A percentile compares a stretch with the other conserved stretches of the same genome.
phyloP scores from a whole-genome alignment of 2,797 vertebrate species.

The Lithobates sylvaticus region DNA sequence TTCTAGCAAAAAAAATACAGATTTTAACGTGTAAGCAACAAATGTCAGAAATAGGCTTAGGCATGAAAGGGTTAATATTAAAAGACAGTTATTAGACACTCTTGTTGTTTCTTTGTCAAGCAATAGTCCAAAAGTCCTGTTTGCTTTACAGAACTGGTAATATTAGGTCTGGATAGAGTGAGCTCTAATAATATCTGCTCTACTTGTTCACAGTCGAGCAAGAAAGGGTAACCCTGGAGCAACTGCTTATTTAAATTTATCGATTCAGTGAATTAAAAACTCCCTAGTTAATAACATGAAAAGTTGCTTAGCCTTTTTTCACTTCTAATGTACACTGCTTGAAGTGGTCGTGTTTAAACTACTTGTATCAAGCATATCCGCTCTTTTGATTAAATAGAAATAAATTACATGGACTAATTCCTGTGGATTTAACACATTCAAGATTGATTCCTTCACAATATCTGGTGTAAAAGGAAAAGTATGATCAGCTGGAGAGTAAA shows the following conservation, averaged over 20 bases:
- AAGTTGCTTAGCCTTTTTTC: slow-evolving; percentile 29
- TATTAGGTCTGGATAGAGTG: slow-evolving; percentile 30
- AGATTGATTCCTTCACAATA: neutral
- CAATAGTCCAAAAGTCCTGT: slow-evolving; percentile 21
- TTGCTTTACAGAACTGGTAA: slow-evolving; percentile 12
- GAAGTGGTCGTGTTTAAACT: slow-evolving; percentile 35
- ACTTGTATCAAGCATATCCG: slow-evolving; percentile 24
- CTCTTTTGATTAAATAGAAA: slow-evolving; percentile 22
- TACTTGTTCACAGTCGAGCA: slow-evolving; percentile 44
- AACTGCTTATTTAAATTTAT: slow-evolving; percentile 59
- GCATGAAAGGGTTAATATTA: no score
- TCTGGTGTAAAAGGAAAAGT: neutral
- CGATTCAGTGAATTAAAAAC: slow-evolving; percentile 54
- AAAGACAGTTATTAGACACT: neutral
- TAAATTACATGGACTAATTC: slow-evolving; percentile 42
- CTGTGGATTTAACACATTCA: slow-evolving; percentile 22
- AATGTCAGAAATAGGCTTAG: no score
- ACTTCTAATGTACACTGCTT: slow-evolving; percentile 29
- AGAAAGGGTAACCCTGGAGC: slow-evolving; percentile 55
- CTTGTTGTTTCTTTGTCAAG: neutral
- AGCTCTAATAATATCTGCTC: slow-evolving; percentile 50
- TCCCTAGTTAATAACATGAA: slow-evolving; percentile 47
- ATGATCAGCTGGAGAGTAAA: neutral
- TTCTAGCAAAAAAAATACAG: no score
- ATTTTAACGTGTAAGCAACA: no score